Base-by-base conservation (phyloP, 2,113 vertebrate species). In the Colistium nudipinnis region DNA sequence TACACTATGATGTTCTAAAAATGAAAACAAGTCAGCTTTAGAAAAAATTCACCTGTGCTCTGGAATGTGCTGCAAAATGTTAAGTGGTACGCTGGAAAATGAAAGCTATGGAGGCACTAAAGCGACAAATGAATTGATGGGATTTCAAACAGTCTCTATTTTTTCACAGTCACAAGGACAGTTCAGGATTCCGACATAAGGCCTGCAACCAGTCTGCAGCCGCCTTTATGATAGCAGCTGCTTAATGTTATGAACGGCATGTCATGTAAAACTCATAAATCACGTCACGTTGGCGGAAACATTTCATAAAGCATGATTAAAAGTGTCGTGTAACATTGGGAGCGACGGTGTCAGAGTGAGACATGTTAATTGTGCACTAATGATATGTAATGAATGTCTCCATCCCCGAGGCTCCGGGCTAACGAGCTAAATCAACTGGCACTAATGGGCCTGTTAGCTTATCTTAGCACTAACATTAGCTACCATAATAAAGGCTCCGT, bases 361-460 rank as follows among this genome's bases (percentile, higher is more conserved):
- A 90, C 89, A 61, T 86, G 86, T 83, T 90, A 89, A 91, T 90
- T 90, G 87, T 84, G 88, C 84, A 71, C 87, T 89, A 90, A 91
- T 90, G 84, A 89, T 76, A 89, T 84, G 83, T 90, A 90, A 92
- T 90, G 88, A 90, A 90, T 90, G 90, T 90, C 88, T 88, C 90
- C 89, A 89, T 84, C 87, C 88, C 70, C 0, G 73, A 86, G 81
- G 87, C 90, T 86, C 47, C 39, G n/a, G n/a, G 88, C 88, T 90
- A 91, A 91, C 89, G 76, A 90, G 87, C 86, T 91, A 90, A 90
- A 91, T 86, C 85, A 91, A 90, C 87, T 89, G 88, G 85, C 89
- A 90, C 90, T 90, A 90, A 91, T 88, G 81, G 86, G 83, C 78
- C 72, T 69, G 85, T 89, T 88, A 87, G 90, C 83, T 86, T 87